Evolutionary conservation across 1,140 invertebrate species (phyloP), one percentile per base, ranked within the genome.

Genomic region (Drosophila nasuta): DNA sequence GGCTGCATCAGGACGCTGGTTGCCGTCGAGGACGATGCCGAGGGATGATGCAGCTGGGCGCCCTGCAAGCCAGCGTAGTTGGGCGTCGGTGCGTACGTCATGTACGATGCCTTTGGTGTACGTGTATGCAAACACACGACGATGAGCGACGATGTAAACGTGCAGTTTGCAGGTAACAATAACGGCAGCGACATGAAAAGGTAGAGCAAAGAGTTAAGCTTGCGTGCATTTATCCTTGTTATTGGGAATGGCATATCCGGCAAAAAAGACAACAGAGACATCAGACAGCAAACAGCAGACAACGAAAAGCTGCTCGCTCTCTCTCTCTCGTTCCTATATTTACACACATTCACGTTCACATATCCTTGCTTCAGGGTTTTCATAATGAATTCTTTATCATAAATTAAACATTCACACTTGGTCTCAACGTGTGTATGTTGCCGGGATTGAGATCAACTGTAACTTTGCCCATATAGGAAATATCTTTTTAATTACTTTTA

Each of bases 1-100:
- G 77, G 69, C 3, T 64, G 78, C 82, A 83, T 87, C 51, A 87
- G 70, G 20, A 87, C 81, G 30, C 81, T 87, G 38, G 81, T 81
- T 33, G 81, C 73, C 46, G 69, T 60, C 20, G 78, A 33, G 6
- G 5, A 74, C 52, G 75, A 75, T 15, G 46, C 7, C 13, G 46
- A 43, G n/a, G 81, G 48, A 28, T 65, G 70, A 48, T 77, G 80
- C 54, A 66, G 66, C 51, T 72, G 82, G 41, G 59, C 58, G 52
- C 75, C 63, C n/a, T 66, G 45, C 54, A 85, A 58, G 15, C 68
- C 74, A 17, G 57, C 78, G 58, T 82, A 86, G 67, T 82, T 82
- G 60, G 82, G 74, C 49, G 81, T 83, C 43, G 81, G 82, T 56
- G 81, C 82, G 76, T 87, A 83, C 66, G 81, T 83, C 78, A 87